Evolutionary conservation across 2,113 vertebrate species (phyloP), one percentile per base, ranked within the genome.

Genomic region (Nycticorax nycticorax): DNA sequence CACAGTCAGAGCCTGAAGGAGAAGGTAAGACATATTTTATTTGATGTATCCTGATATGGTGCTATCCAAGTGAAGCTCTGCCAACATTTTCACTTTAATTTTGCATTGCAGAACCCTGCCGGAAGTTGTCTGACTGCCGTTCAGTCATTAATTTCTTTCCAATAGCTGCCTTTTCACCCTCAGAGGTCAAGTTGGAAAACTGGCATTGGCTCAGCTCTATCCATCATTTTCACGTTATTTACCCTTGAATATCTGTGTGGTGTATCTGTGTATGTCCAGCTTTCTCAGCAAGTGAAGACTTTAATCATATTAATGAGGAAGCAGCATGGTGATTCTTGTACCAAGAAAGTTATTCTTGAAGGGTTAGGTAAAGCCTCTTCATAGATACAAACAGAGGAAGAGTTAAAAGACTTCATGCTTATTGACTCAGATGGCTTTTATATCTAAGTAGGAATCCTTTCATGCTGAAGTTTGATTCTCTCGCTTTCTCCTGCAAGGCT

Each of bases 41-140:
- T 52, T 74, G 72, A 85, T 90, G 63, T 90, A 80, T 89, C 81
- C 67, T 83, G 75, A 62, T 90, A 73, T 0, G 57, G 41, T 60
- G 59, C 41, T 80, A n/a, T 62, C 62, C 75, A 50, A 85, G 37
- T 59, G 88, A 85, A 92, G 32, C 26, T 90, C 67, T 96, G 82
- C 71, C 95, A 95, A 45, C 71, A 47, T 77, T 75, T 72, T 73
- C 37, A 53, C 57, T 96, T 92, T 57, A 88, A 75, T 88, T 93
- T 93, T 96, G 41, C 59, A 55, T 79, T 83, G 63, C 62, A 73
- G 79, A 88, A 59, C 59, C 30, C 71, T 93, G 27, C 55, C 9
- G 45, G 69, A 92, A 80, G 63, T 89, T 91, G 66, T 37, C 39
- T 81, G 10, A 4, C 41, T 90, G 63, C 20, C 1, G 5, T 55